These are phyloP conservation scores for Volucella bombylans DNA, from an alignment of 2,888 invertebrate genomes.

Conservation along the genomic window DNA sequence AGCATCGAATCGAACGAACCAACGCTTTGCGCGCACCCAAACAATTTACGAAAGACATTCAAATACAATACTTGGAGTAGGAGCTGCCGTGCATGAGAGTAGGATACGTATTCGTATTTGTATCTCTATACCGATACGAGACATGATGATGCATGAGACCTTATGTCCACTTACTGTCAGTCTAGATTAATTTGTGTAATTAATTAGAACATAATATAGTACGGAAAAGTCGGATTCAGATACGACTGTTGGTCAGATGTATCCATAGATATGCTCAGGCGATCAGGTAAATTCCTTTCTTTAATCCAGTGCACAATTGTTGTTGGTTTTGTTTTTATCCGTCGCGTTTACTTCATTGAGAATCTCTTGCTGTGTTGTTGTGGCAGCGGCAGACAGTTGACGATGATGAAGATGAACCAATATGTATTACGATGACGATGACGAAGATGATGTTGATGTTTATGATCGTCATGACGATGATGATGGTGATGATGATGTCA, in stretches of 20 bases:
- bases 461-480: conserved; percentile 16
- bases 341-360: conserved; percentile 33
- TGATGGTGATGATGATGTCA: conserved; percentile 64
- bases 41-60: conserved; percentile 33
- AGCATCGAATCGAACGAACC: conserved; percentile 6
- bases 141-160: conserved; percentile 68
- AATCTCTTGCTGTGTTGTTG: neutral
- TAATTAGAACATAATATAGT: conserved; percentile 72
- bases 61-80: conserved; percentile 49
- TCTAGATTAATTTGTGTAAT: conserved; percentile 73
- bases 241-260: too few species aligned
- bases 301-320: conserved; percentile 57
- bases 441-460: neutral
- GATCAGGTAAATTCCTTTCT: conserved; percentile 71
- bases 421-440: conserved; percentile 13
- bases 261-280: conserved; percentile 20
- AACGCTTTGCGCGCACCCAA: neutral
- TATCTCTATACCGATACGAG: too few species aligned
- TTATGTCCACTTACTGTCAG: conserved; percentile 74
- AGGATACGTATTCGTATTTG: too few species aligned
- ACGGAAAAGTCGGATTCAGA: conserved; percentile 11
- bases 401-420: conserved; percentile 47
- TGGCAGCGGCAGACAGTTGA: conserved; percentile 47
- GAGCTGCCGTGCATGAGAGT: neutral
- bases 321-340: conserved; percentile 21